A percentile compares a stretch with the other conserved stretches of the same genome.
Conservation (phyloP, 1,140 invertebrate genomes). For the Agraylea sexmaculata region DNA sequence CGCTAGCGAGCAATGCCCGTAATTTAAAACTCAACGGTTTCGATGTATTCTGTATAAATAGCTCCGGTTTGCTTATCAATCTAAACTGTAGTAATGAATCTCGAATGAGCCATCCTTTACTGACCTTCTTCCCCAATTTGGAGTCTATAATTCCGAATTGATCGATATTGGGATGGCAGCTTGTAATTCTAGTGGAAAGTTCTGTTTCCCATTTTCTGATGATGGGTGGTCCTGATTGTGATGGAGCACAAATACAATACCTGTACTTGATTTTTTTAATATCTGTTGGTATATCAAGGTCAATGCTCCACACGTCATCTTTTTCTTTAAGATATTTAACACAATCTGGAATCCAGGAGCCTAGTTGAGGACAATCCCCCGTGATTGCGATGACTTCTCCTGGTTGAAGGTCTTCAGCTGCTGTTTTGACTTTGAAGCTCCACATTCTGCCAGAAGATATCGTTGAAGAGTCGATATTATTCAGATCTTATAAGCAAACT, state of each 20-base stretch:
- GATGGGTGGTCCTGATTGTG: slow-evolving; percentile 46
- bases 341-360: slow-evolving; percentile 37
- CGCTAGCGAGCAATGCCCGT: slow-evolving; percentile 19
- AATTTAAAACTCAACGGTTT: slow-evolving; percentile 49
- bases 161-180: slow-evolving; percentile 26
- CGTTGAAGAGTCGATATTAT: too few species aligned
- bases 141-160: slow-evolving; percentile 58
- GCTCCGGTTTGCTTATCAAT: slow-evolving; percentile 72
- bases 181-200: slow-evolving; percentile 49
- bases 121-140: slow-evolving; percentile 50
- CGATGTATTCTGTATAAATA: too few species aligned
- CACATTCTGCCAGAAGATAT: too few species aligned
- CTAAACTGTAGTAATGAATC: slow-evolving; percentile 82
- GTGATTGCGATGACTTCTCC: slow-evolving; percentile 37
- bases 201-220: slow-evolving; percentile 78
- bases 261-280: slow-evolving; percentile 61
- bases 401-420: slow-evolving; percentile 24
- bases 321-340: slow-evolving; percentile 33
- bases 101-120: slow-evolving; percentile 77
- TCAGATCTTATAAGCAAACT: too few species aligned
- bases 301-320: slow-evolving; percentile 40
- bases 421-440: too few species aligned
- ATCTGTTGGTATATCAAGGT: slow-evolving; percentile 49
- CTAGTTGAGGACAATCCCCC: slow-evolving; percentile 35
- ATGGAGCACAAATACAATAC: slow-evolving; percentile 59